These are phyloP conservation scores for Sturnus vulgaris DNA, from an alignment of 2,113 vertebrate species.

Conservation along the genomic window DNA sequence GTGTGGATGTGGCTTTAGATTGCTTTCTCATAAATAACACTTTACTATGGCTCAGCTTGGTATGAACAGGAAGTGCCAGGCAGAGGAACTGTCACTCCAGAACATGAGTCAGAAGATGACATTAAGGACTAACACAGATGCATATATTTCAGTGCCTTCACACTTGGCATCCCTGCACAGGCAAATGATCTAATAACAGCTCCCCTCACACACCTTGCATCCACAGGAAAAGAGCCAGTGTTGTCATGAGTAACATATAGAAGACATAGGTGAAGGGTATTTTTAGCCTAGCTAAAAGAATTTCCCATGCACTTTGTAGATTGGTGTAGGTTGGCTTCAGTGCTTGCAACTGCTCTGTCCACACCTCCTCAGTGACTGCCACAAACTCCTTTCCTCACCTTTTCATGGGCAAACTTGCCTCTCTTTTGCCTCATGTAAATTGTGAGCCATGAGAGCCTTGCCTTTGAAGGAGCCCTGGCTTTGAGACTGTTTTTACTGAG, in stretches of 20 bases:
- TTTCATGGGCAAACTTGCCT: neutral
- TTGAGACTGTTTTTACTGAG: neutral
- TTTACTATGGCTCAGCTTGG: neutral
- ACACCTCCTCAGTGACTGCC: neutral
- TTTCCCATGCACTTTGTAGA: neutral
- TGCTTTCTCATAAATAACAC: neutral
- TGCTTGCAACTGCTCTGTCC: neutral
- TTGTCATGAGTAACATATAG: neutral
- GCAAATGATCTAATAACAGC: neutral
- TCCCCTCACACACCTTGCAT: neutral
- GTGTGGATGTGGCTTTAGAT: neutral
- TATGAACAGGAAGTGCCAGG: neutral
- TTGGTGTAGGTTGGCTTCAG: neutral
- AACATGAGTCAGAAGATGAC: slow-evolving; percentile 19
- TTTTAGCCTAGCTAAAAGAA: neutral
- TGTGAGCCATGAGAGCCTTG: neutral
- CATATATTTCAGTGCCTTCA: slow-evolving; percentile 14
- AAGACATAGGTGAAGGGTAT: neutral
- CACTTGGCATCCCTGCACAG: neutral
- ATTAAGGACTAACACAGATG: neutral
- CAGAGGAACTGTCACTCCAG: neutral
- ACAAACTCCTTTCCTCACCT: neutral
- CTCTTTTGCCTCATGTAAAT: neutral
- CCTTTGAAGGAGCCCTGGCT: neutral
- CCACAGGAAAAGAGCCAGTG: neutral